A percentile compares a stretch with the other conserved stretches of the same genome.
Conservation (phyloP, 2,797 vertebrate genomes). For the Bryconaethiops microstoma region DNA sequence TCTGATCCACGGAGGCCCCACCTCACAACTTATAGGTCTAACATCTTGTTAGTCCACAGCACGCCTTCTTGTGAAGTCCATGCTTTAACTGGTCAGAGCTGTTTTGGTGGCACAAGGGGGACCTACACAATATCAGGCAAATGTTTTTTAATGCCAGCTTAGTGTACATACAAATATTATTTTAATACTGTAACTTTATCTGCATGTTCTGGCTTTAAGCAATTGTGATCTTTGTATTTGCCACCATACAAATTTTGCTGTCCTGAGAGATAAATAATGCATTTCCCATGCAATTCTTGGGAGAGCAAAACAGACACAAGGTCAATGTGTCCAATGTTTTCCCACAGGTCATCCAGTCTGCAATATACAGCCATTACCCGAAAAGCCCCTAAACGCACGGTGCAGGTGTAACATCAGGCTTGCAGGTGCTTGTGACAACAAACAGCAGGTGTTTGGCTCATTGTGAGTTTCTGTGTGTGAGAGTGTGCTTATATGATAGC, state of each 20-base stretch:
- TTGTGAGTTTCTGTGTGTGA: constrained; percentile 15
- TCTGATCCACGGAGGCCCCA: too few relatives aligned
- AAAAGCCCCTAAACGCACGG: constrained; percentile 34
- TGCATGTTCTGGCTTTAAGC: too few relatives aligned
- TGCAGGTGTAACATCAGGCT: constrained; percentile 45
- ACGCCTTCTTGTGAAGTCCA: too few relatives aligned
- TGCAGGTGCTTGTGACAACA: constrained; percentile 38
- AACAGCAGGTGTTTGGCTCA: constrained; percentile 44
- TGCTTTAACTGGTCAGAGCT: too few relatives aligned
- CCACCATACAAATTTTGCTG: not conserved
- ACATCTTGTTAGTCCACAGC: too few relatives aligned
- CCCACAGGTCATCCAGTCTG: not conserved
- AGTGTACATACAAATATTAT: too few relatives aligned
- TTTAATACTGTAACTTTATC: too few relatives aligned
- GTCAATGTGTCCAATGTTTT: not conserved
- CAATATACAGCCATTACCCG: not conserved
- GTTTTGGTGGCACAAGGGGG: too few relatives aligned
- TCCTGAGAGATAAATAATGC: not conserved
- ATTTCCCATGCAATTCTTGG: not conserved
- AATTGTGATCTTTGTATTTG: too few relatives aligned
- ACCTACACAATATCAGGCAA: too few relatives aligned
- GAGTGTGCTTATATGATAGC: constrained; percentile 21
- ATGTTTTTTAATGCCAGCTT: too few relatives aligned
- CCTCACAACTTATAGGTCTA: too few relatives aligned
- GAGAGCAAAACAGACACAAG: not conserved